Evolutionary conservation across 2,113 vertebrate genomes (phyloP), one percentile per base, ranked within the genome.

Genomic region (Crotalus helleri): DNA sequence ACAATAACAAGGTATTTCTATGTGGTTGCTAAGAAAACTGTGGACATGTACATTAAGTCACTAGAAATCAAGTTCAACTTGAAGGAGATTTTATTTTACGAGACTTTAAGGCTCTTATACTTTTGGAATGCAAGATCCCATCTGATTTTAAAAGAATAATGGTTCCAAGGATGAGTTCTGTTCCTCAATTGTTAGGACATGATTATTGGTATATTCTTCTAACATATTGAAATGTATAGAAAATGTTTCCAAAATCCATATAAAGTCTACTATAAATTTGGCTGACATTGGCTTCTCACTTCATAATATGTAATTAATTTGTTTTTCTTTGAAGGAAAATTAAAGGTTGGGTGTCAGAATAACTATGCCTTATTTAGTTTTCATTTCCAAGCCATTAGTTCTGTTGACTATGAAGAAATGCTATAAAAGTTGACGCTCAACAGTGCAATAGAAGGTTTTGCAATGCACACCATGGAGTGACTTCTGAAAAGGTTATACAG

Each of bases 401-500:
- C 13, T 39, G 61, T 54, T 93, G 59, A 91, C 90, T 94, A 86
- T 91, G 87, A 81, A 93, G 69, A 91, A 92, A 88, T 85, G 21
- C 33, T 91, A 1, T 91, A 94, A 85, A 55, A 89, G 93, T 2
- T 1, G 6, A 92, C 69, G 39, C 57, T 92, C 89, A 92, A 49
- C 94, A 96, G 92, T 51, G 89, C 93, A 94, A 90, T 95, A 93
- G 94, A 74, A 96, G 91, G 74, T 93, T 94, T 95, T 94, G 53
- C 61, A 13, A 39, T 92, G 92, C 94, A 96, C 92, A 94, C 87
- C 54, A 5, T 85, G 53, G 26, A 91, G 11, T 92, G 94, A 96
- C 81, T 95, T 64, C 91, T 93, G 91, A 92, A 94, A 95, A 95
- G 51, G 92, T 96, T 95, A 95, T 49, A 74, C 93, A 96, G 95